Base-by-base conservation (phyloP, 2,113 vertebrate genomes). In the Protomyctophum bolini region DNA sequence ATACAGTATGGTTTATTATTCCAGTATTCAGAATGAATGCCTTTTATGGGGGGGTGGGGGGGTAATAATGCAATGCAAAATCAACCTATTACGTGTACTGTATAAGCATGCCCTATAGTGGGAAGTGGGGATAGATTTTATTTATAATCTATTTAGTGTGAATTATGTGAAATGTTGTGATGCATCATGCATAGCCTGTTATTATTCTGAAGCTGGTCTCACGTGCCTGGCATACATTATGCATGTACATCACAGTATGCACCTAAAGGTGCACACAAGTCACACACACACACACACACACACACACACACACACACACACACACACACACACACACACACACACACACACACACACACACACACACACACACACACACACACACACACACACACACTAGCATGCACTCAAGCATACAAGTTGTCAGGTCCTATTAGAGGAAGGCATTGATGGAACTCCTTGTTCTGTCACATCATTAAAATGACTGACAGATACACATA, bases 401-500 rank as follows among this genome's bases (percentile, higher is more conserved):
- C 33, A 41, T 41, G 33, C 33, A 41, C 33, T 41, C 33, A 41
- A 41, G 33, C 33, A 41, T 41, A 41, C 15, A 14, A 66, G 7
- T 55, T 60, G 63, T 12, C 52, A n/a, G 52, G 66, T 33, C 58
- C 73, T 80, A 77, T 75, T 58, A 50, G 47, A 15, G 58, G 45
- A 58, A 10, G 72, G 47, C 68, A 71, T 66, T 77, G 71, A 85
- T 73, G 70, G 79, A 58, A 79, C 77, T 48, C 64, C 45, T 58
- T 68, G 54, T 69, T 45, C 58, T 15, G 66, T 77, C 83, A 87
- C 80, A 79, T 91, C 75, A 80, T 82, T 91, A 85, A 81, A 86
- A 63, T 73, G 50, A 81, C 81, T 75, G 83, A 91, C 89, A 86
- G 78, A 86, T 80, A 77, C 83, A 85, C 72, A 80, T 73, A 79